Evolutionary conservation across 2,888 invertebrate genomes (phyloP), one percentile per base, ranked within the genome.

Genomic region (Callyntrura sp.): DNA sequence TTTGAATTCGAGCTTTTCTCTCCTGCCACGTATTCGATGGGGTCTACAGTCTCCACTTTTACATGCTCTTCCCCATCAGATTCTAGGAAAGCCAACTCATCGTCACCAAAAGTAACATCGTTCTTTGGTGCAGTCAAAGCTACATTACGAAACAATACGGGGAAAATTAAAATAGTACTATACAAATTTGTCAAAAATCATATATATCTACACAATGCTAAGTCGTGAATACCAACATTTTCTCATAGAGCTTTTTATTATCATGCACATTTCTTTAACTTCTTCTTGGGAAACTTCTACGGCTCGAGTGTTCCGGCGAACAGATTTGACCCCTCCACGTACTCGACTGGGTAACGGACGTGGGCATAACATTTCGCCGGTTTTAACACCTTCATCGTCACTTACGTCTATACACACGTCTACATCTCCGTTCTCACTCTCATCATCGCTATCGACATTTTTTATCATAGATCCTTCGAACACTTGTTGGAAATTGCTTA

Each of bases 301-400:
- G 23, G 85, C 76, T 4, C 88, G 35, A 20, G 68, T 88, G 0
- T 70, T 70, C 28, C 65, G 79, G 12, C 73, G 43, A 25, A 55
- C 2, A 55, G 14, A 55, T 55, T 55, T 5, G 8, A 14, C 2
- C 6, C 91, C 83, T 25, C 68, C 85, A 14, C 79, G 65, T 4
- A 81, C 88, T 20, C 89, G 85, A 12, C 57, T 83, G 14, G 91
- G 91, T 0, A 86, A 84, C 11, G 91, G 91, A 35, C 57, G 86
- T 6, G 91, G 91, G 23, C 91, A 91, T 3, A 68, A n/a, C 1
- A 51, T 55, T 20, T 51, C 43, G 6, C 9, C 76, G 9, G 23
- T 73, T 17, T 81, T 62, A 20, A 20, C 1, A 5, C 25, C 70
- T n/a, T 11, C 84, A 85, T 35, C 55, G 20, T 60, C 60, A 12